A percentile compares a stretch with the other conserved stretches of the same genome.
phyloP scores from a whole-genome alignment of 2,888 invertebrate genomes.

The Ganaspis brasiliensis region DNA sequence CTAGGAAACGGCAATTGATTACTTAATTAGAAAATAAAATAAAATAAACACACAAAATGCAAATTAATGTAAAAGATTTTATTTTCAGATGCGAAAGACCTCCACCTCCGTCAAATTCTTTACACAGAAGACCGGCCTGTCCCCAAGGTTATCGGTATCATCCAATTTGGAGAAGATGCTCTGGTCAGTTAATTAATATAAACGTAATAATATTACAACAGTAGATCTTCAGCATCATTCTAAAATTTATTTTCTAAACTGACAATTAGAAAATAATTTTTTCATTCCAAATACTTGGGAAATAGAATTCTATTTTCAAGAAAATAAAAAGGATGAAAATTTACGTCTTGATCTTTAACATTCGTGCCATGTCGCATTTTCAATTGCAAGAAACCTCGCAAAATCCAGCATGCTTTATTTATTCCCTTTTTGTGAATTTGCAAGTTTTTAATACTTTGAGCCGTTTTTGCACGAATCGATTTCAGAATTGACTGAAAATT shows the following conservation, averaged over 20 bases:
- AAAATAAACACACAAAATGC: too few relatives aligned
- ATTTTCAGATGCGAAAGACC: slow-evolving; percentile 68
- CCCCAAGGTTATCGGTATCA: slow-evolving; percentile 77
- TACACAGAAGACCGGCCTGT: slow-evolving; percentile 70
- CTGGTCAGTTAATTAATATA: slow-evolving; percentile 65
- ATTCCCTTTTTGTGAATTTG: background rate
- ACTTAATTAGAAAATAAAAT: background rate
- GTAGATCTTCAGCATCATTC: background rate
- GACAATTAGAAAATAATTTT: background rate
- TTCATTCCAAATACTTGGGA: background rate
- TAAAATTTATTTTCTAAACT: background rate
- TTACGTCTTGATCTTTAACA: background rate
- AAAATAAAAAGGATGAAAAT: background rate
- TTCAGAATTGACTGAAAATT: too few relatives aligned
- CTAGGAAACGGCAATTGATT: background rate
- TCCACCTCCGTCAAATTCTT: slow-evolving; percentile 21
- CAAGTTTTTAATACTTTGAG: background rate
- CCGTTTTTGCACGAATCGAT: background rate
- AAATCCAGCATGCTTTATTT: background rate
- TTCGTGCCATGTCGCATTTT: slow-evolving; percentile 10
- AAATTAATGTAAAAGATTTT: slow-evolving; percentile 33
- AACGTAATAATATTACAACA: background rate
- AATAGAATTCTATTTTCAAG: background rate
- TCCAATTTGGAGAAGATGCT: slow-evolving; percentile 66
- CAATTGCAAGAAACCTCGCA: slow-evolving; percentile 17